Evolutionary conservation across 2,797 vertebrate genomes (phyloP), one percentile per base, ranked within the genome.

Genomic region (Trachops cirrhosus): DNA sequence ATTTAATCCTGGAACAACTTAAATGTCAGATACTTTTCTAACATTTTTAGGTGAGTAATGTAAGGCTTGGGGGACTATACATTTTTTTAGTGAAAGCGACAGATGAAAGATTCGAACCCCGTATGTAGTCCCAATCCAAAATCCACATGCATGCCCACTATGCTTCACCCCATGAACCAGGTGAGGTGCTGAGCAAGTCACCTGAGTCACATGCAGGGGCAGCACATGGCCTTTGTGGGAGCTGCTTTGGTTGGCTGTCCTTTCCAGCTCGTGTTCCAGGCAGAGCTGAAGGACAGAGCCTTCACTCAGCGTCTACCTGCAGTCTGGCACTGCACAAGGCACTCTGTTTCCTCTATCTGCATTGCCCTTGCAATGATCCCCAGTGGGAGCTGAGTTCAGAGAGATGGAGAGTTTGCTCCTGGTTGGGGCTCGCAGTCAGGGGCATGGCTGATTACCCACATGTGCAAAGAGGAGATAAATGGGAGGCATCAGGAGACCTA

Each of bases 1-100:
- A 92, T 57, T 89, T 80, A 74, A 83, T 50, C 59, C 77, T 93
- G 59, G 19, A 71, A 79, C n/a, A 75, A 80, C 37, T 79, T 91
- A 89, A 73, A 46, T 19, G 41, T 83, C 37, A 50, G 24, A 26
- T 34, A 54, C 15, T 41, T 68, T 78, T 82, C 78, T 64, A 64
- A 21, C 14, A 18, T 73, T 50, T 79, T 57, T 62, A 78, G 24
- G 19, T 50, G 10, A 59, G 39, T 54, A 41, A 32, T 29, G 6
- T 44, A 84, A 89, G 12, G 26, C 21, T 77, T 86, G 83, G 67
- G 91, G 39, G 15, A 83, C 74, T 41, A 10, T 80, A 19, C 22
- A 94, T 52, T 22, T 82, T 67, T 78, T 46, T 32, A 18, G 14
- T 83, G 37, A 93, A 44, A 70, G 18, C 54, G 52, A 37, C 46